Evolutionary conservation across 2,888 invertebrate genomes (phyloP).

Genomic region (Neuroscelio doddi): DNA sequence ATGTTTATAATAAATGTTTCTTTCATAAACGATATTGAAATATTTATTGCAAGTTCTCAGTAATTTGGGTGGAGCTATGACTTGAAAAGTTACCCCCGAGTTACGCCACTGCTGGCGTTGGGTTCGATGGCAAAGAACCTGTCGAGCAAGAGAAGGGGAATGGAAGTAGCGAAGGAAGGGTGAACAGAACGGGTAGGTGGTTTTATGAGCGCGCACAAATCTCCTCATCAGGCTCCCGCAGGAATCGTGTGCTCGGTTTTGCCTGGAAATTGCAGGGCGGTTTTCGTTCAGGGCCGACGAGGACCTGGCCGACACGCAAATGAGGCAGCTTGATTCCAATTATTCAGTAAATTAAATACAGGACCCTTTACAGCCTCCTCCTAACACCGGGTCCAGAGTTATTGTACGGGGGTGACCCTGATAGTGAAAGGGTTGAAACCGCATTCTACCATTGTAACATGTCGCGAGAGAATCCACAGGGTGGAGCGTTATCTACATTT

Average conservation of each 20-base stretch:
- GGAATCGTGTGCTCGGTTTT: constrained; percentile 51
- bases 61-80: background rate
- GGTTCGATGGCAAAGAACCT: constrained; percentile 20
- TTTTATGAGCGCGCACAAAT: constrained; percentile 71
- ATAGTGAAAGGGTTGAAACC: constrained; percentile 59
- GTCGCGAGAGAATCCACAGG: constrained; percentile 37
- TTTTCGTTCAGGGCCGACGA: constrained; percentile 41
- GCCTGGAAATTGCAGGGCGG: constrained; percentile 58
- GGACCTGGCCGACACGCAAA: constrained; percentile 60
- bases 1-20: too few species aligned
- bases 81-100: background rate
- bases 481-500: constrained; percentile 57
- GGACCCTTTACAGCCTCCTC: constrained; percentile 60
- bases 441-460: constrained; percentile 51
- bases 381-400: constrained; percentile 53
- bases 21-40: background rate
- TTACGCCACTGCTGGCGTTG: constrained; percentile 20
- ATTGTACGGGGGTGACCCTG: constrained; percentile 51
- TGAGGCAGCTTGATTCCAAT: constrained; percentile 72
- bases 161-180: constrained; percentile 15
- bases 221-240: constrained; percentile 69
- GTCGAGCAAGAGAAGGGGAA: constrained; percentile 9
- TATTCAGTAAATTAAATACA: constrained; percentile 72
- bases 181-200: constrained; percentile 48
- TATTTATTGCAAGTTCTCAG: background rate